A percentile compares a stretch with the other conserved stretches of the same genome.
Conservation (phyloP, 2,797 vertebrate genomes). For the Scleropages formosus region DNA sequence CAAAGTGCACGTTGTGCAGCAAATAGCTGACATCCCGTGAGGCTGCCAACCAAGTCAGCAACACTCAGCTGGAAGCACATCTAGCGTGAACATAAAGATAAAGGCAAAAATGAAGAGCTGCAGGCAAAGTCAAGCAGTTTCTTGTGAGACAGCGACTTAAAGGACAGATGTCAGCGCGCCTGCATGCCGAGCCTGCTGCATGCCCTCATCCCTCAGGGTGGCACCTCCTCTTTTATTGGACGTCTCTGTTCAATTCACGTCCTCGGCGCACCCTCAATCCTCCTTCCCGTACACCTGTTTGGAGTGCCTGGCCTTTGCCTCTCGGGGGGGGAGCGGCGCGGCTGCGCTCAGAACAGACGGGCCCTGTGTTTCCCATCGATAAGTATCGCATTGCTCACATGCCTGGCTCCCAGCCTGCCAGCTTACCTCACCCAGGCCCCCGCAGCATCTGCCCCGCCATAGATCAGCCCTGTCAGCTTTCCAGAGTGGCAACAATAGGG, state of each 20-base stretch:
- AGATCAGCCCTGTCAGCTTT: slow-evolving; percentile 60
- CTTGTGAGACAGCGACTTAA: background rate
- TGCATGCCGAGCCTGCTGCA: slow-evolving; percentile 17
- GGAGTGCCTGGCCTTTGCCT: slow-evolving; percentile 52
- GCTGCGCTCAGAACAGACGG: slow-evolving; percentile 63
- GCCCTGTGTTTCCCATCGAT: slow-evolving; percentile 67
- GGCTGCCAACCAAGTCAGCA: background rate
- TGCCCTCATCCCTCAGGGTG: slow-evolving; percentile 17
- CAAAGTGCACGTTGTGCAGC: too few relatives aligned
- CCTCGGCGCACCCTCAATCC: slow-evolving; percentile 28
- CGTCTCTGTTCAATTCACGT: slow-evolving; percentile 24
- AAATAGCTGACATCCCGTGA: background rate
- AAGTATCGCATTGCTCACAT: slow-evolving; percentile 74
- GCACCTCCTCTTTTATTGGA: slow-evolving; percentile 11
- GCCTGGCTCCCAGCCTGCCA: slow-evolving; percentile 50
- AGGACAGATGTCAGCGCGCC: slow-evolving; percentile 44
- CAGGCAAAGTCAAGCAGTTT: background rate
- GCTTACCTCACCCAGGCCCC: slow-evolving; percentile 29
- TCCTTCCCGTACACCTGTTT: slow-evolving; percentile 67
- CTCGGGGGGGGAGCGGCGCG: slow-evolving; percentile 38
- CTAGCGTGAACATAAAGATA: background rate
- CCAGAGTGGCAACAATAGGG: slow-evolving; percentile 28
- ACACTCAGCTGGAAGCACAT: too few relatives aligned
- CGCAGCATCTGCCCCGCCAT: slow-evolving; percentile 57
- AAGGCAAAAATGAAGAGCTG: background rate